Evolutionary conservation across 2,113 vertebrate genomes (phyloP), one percentile per base, ranked within the genome.

Genomic region (Ophthalmolycus amberensis): DNA sequence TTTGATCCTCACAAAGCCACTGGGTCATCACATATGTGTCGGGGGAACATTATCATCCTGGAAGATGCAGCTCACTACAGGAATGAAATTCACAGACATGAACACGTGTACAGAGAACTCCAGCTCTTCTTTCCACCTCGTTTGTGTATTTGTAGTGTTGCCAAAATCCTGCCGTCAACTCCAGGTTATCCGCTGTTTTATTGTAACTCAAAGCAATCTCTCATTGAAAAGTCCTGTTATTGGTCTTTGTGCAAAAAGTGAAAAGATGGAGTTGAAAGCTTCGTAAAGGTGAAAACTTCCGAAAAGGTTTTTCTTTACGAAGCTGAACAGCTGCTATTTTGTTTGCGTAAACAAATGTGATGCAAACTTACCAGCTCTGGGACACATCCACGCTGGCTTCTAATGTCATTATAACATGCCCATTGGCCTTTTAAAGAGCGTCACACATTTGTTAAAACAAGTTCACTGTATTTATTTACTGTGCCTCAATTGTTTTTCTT

Each of bases 1-100:
- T 73, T 82, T 80, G 46, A 71, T 64, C 52, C 75, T 56, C 59
- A 32, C 1, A 38, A 48, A 52, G 42, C 37, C 71, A 52, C 46
- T 11, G 44, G 46, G 44, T 83, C 74, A 65, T 76, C 42, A 71
- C 70, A 34, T 46, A 11, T 58, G 44, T 58, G 48, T 37, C 1
- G 0, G 14, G 11, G 68, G 63, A 12, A 73, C 52, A 34, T 46
- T 73, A 48, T 63, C 38, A 77, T 27, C 38, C 12, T 48, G 56
- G 37, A 56, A 11, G 18, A 68, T 52, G 60, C 11, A 71, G 46
- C 27, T 34, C 27, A 58, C 40, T 22, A 37, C 29, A 70, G 18
- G 18, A 65, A 15, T 37, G 20, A 42, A 56, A 58, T 60, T 4
- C 52, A 67, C n/a, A 60, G 10, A 29, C 38, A 67, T 29, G 6